Conservation (phyloP, 30 jellyfish, hydroid and myxozoan species). For the Catostylus mosaicus region DNA sequence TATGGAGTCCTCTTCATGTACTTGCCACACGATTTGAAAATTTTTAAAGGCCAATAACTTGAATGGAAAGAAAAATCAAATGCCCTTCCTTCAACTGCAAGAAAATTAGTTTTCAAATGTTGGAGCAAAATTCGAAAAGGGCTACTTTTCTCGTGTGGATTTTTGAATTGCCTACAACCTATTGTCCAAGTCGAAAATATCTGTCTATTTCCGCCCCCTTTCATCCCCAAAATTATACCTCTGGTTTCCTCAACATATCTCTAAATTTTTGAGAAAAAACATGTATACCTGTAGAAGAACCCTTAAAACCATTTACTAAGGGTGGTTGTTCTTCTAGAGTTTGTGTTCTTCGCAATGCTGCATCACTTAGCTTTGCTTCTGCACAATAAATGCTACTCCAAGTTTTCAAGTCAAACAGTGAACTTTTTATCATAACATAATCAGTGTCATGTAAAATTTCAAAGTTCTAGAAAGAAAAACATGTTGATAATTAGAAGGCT, state of each 20-base stretch:
- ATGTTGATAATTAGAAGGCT: no score
- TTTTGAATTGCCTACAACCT: no score
- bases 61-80: no score
- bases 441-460: constrained; percentile 49
- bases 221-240: neutral
- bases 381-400: constrained; percentile 61
- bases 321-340: neutral
- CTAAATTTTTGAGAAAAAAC: neutral
- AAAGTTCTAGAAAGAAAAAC: constrained; percentile 34
- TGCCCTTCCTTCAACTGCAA: no score
- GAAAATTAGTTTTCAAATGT: no score
- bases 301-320: constrained; percentile 37
- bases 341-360: constrained; percentile 22
- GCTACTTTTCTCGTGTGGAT: no score
- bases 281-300: neutral
- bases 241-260: neutral
- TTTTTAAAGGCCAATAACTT: no score
- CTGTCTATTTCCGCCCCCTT: no score
- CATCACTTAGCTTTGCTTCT: constrained; percentile 32
- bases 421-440: constrained; percentile 27
- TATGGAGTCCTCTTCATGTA: no score
- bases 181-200: no score
- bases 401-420: constrained; percentile 33
- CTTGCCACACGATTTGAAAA: neutral
- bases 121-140: neutral